Evolutionary conservation across 2,113 vertebrate species (phyloP), one percentile per base, ranked within the genome.

Genomic region (Cheirogaleus medius): DNA sequence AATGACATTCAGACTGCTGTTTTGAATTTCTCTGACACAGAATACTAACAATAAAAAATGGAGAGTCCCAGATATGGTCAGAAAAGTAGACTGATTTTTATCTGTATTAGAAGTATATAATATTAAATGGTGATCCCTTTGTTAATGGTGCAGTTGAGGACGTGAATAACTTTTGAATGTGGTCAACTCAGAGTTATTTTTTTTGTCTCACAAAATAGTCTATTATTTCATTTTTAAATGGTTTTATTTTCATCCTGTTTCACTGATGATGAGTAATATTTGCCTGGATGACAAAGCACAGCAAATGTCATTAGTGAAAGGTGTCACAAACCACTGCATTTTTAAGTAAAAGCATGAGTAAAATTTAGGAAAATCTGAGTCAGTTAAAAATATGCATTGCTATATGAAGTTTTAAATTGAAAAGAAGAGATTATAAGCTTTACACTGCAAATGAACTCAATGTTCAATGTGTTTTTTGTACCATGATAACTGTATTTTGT

Each of bases 1-100:
- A 90, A 34, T 98, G 93, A 95, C 96, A 97, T 98, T 98, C 96
- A 73, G 37, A 81, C 91, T 94, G 77, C 96, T 97, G 97, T 91
- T 96, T 96, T 95, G 94, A 92, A 60, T 97, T 98, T 97, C 82
- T 83, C 95, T 91, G 47, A 47, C n/a, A n/a, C 8, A 56, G 52
- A 66, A 81, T 68, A 81, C 23, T 29, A 73, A 49, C 17, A 92
- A 15, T 37, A 82, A 49, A 78, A 90, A 69, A 71, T 23, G 23
- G 6, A 34, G 42, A 71, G n/a, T 63, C 89, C 89, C 69, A 10
- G 86, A 77, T 90, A 87, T 89, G 95, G 97, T 88, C 69, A 90
- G 91, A 93, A 23, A 96, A 90, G 97, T 84, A 58, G 58, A 23
- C 96, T 86, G 54, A 78, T 84, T 92, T 95, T 97, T 98, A 52